Evolutionary conservation across 2,888 invertebrate genomes (phyloP).

Genomic region (Amphipyra tragopoginis): DNA sequence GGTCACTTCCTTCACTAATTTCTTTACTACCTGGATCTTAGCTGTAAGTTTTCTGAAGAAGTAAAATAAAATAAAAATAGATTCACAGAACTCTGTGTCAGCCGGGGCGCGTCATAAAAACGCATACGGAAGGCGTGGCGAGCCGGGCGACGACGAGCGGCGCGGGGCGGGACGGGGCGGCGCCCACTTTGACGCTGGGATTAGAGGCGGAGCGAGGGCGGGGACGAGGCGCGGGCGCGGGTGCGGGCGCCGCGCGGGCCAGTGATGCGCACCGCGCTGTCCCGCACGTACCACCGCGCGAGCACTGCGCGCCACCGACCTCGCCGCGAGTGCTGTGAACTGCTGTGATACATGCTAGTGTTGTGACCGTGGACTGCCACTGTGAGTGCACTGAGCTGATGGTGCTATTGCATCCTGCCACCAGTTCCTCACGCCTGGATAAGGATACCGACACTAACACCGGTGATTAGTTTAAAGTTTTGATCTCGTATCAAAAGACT

Average conservation of each 20-base stretch:
- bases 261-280: conserved; percentile 76
- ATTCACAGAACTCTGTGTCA: conserved; percentile 34
- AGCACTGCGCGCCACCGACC: conserved; percentile 18
- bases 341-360: conserved; percentile 5
- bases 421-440: conserved; percentile 6
- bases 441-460: conserved; percentile 13
- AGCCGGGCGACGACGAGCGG: conserved; percentile 18
- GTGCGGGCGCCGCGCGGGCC: conserved; percentile 35
- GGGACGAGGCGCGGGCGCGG: conserved; percentile 14
- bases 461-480: conserved; percentile 21
- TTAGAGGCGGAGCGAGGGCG: conserved; percentile 19
- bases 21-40: no score
- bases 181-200: conserved; percentile 3
- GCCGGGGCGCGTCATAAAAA: conserved; percentile 30
- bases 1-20: no score
- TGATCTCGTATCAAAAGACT: conserved; percentile 4
- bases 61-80: conserved; percentile 10
- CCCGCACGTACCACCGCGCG: conserved; percentile 41
- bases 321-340: conserved; percentile 55
- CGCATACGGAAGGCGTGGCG: conserved; percentile 30
- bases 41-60: no score
- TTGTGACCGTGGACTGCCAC: conserved; percentile 11
- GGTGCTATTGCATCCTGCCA: background rate
- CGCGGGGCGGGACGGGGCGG: conserved; percentile 23
- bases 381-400: background rate